Evolutionary conservation across 2,888 invertebrate genomes (phyloP), one percentile per base, ranked within the genome.

Genomic region (Capitulum mitella): DNA sequence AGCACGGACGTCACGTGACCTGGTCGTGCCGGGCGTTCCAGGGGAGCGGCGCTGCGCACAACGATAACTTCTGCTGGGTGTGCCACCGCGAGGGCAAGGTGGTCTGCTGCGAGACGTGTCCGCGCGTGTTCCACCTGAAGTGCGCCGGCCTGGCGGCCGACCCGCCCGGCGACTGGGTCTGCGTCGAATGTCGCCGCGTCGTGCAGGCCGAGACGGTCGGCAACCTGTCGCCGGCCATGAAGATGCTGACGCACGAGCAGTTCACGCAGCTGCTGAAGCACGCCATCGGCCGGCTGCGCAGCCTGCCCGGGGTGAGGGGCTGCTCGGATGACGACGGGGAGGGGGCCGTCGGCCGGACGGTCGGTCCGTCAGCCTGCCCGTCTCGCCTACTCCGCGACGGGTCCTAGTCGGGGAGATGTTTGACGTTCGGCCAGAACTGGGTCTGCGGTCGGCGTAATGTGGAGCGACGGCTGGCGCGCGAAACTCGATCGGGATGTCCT

Each of bases 61-160:
- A 86, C 84, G 95, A 95, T 85, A 88, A 89, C 29, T 97, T 92
- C 85, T 98, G 97, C 86, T 98, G 97, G 96, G 88, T 93, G 81
- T 97, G 97, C 84, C 95, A 96, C 84, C 91, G 91, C 84, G 91
- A 91, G 76, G 84, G 84, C 8, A 83, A 85, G n/a, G 84, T 87
- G 29, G 86, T 90, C 83, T 87, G 88, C 14, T 97, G 97, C 85
- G 91, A 92, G 48, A 91, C 92, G 34, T 97, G 97, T 85, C 92
- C 93, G 3, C 88, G 97, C 43, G 91, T 92, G 0, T 97, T 90
- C 87, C 97, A 97, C 87, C 88, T 88, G 26, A 92, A 90, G 84
- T 97, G 97, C 86, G 88, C 86, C 16, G 75, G 84, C 80, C 51
- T 82, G 84, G 77, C 83, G 74, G 79, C 81, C 37, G 82, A 82